phyloP scores from a whole-genome alignment of 2,797 vertebrate genomes.

The Iguana delicatissima region DNA sequence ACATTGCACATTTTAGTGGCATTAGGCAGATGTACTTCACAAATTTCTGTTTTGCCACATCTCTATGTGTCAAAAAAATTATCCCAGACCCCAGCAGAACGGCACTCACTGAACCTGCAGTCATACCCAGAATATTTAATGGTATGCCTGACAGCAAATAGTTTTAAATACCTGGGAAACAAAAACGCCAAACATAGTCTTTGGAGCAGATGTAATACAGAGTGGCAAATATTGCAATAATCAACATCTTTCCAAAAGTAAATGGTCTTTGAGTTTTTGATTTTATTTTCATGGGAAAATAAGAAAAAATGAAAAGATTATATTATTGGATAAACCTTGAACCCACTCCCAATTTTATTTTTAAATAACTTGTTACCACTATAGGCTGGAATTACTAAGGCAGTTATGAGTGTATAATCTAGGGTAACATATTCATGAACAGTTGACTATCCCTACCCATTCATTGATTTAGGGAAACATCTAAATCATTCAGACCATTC shows the following conservation, averaged over 20 bases:
- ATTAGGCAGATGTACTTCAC: neutral
- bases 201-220: neutral
- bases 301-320: neutral
- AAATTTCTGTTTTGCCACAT: neutral
- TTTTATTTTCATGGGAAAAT: neutral
- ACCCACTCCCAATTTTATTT: conserved; percentile 1
- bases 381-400: too few species aligned
- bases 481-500: too few species aligned
- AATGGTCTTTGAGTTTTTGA: neutral
- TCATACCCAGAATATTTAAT: neutral
- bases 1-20: neutral
- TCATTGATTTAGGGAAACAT: too few species aligned
- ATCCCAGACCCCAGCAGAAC: neutral
- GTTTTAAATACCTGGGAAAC: conserved; percentile 6
- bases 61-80: neutral
- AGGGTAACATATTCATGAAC: too few species aligned
- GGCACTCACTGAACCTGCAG: neutral
- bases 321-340: neutral
- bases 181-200: conserved; percentile 11
- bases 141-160: neutral
- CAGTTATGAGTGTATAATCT: too few species aligned
- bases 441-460: too few species aligned
- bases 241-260: conserved; percentile 2
- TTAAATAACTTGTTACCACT: neutral
- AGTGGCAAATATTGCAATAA: neutral